Conservation (phyloP, 2,888 invertebrate genomes). For the Drosophila longiperda region DNA sequence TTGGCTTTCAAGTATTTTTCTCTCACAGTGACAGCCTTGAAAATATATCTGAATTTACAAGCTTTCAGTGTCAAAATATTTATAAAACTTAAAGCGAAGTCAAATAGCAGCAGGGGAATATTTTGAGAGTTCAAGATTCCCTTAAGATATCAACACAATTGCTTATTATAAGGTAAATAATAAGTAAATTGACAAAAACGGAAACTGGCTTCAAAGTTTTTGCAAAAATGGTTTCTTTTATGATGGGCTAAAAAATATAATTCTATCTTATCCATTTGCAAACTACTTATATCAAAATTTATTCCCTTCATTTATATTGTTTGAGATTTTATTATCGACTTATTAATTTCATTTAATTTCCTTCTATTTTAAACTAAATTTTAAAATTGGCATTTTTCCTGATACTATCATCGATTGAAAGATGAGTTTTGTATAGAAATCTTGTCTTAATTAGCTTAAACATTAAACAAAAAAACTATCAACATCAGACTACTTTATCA, state of each 20-base stretch:
- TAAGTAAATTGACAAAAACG: no score
- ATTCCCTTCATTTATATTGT: not conserved
- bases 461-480: no score
- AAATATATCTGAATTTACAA: slow-evolving; percentile 19
- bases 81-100: slow-evolving; percentile 22
- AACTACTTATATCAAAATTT: not conserved
- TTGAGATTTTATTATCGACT: not conserved
- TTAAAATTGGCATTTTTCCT: not conserved
- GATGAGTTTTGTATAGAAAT: not conserved
- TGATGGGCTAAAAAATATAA: not conserved
- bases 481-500: no score
- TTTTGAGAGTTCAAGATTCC: not conserved
- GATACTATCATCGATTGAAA: not conserved
- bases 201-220: not conserved
- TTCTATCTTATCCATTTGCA: not conserved
- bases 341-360: not conserved
- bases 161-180: no score
- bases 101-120: not conserved
- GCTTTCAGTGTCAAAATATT: slow-evolving; percentile 27
- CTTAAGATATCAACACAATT: not conserved
- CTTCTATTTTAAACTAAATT: not conserved
- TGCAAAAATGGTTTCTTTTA: no score
- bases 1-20: slow-evolving; percentile 20
- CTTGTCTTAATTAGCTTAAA: no score
- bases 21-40: slow-evolving; percentile 29